Conservation (phyloP, 2,888 invertebrate genomes). For the Endomychus coccineus region DNA sequence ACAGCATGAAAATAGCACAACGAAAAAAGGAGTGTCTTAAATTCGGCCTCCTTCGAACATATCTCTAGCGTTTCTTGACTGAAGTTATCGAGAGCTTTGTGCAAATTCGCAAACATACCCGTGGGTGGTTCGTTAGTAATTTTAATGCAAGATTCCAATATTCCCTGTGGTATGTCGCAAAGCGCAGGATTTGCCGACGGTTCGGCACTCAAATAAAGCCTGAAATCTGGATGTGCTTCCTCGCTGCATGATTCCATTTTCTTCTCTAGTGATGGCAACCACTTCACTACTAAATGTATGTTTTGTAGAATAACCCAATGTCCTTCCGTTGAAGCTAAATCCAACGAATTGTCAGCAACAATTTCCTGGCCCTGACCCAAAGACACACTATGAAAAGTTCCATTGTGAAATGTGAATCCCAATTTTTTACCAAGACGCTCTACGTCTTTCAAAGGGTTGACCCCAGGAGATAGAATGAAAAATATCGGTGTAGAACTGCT, state of each 20-base stretch:
- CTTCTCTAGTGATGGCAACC: constrained; percentile 85
- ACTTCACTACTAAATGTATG: constrained; percentile 82
- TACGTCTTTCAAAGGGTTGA: constrained; percentile 89
- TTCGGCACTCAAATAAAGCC: constrained; percentile 82
- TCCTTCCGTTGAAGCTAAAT: constrained; percentile 63
- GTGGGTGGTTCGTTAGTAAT: constrained; percentile 95
- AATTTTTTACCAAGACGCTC: constrained; percentile 76
- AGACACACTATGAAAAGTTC: constrained; percentile 88
- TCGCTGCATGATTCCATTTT: constrained; percentile 77
- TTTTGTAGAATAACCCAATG: constrained; percentile 94
- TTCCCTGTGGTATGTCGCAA: constrained; percentile 72
- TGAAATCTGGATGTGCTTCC: constrained; percentile 56
- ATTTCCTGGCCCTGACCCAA: constrained; percentile 92
- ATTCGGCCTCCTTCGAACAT: constrained; percentile 89
- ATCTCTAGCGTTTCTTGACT: constrained; percentile 87
- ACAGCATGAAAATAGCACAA: constrained; percentile 94
- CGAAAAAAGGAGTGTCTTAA: constrained; percentile 81
- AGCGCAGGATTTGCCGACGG: constrained; percentile 62
- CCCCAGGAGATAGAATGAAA: constrained; percentile 90
- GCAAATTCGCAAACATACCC: constrained; percentile 90
- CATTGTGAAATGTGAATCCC: constrained; percentile 69
- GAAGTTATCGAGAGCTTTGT: constrained; percentile 88
- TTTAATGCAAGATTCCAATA: constrained; percentile 88
- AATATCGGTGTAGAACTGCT: constrained; percentile 81
- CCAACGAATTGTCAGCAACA: constrained; percentile 84